Evolutionary conservation across 2,797 vertebrate genomes (phyloP).

Genomic region (Pseudotriccus pelzelni): DNA sequence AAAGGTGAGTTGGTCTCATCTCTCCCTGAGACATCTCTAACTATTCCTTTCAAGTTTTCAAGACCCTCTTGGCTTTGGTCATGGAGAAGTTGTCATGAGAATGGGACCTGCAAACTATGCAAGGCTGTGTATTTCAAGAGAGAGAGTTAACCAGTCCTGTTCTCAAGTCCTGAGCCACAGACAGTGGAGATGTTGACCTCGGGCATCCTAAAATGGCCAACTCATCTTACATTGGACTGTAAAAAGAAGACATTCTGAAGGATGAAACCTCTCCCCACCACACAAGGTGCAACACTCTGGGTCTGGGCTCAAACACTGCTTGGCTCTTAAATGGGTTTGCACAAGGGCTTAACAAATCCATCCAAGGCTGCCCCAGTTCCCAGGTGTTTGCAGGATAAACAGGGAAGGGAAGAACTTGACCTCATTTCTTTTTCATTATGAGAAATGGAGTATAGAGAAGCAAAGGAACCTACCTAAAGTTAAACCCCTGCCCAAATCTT

Average conservation of each 20-base stretch:
- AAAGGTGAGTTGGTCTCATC: neutral
- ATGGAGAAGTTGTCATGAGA: neutral
- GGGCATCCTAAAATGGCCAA: neutral
- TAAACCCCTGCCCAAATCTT: neutral
- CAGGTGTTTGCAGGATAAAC: neutral
- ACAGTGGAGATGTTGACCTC: neutral
- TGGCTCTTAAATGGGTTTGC: too few relatives aligned
- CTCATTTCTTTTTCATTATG: neutral
- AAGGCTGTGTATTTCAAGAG: neutral
- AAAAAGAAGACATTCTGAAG: neutral
- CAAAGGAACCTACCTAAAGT: neutral
- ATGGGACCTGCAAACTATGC: neutral
- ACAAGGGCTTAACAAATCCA: neutral
- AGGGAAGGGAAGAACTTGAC: neutral
- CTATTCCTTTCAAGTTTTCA: neutral
- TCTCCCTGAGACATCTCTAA: neutral
- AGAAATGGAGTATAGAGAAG: neutral
- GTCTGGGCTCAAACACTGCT: too few relatives aligned
- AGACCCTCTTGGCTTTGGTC: neutral
- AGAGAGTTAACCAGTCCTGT: neutral
- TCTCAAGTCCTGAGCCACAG: neutral
- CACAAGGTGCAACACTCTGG: too few relatives aligned
- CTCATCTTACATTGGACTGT: neutral
- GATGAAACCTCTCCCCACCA: neutral
- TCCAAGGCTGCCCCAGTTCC: neutral